These are phyloP conservation scores for Smithornis capensis DNA, from an alignment of 2,113 vertebrate genomes.

Conservation along the genomic window DNA sequence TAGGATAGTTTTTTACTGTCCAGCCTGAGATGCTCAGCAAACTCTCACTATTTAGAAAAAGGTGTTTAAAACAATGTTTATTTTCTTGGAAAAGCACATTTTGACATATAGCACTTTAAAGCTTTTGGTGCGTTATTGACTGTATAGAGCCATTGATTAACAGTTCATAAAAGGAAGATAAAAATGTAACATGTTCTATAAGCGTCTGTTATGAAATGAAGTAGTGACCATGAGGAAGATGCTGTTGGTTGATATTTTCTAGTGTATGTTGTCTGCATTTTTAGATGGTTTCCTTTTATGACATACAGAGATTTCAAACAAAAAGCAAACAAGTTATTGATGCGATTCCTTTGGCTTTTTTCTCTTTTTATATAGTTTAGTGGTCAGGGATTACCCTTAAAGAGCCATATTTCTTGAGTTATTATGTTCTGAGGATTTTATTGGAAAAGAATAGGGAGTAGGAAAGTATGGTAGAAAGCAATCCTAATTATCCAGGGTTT, in stretches of 20 bases:
- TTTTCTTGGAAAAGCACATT: not conserved
- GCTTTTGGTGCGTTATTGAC: not conserved
- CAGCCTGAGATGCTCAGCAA: not conserved
- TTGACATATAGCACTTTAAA: not conserved
- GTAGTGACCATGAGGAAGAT: not conserved
- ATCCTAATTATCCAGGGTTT: constrained; percentile 39
- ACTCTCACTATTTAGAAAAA: not conserved
- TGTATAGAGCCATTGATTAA: accelerated
- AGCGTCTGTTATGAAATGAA: not conserved
- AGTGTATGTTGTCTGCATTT: not conserved
- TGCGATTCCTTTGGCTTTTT: not conserved
- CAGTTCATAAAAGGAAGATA: not conserved
- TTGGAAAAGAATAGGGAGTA: not conserved
- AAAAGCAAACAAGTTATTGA: not conserved
- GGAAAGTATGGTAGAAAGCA: not conserved
- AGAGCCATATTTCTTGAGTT: not conserved
- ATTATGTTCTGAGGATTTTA: not conserved
- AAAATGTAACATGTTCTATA: not conserved
- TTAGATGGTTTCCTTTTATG: not conserved
- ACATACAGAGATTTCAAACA: not conserved
- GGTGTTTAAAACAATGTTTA: not conserved
- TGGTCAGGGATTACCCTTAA: not conserved
- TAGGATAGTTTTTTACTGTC: not conserved
- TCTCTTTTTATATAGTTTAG: not conserved
- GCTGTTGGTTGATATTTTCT: not conserved